These are phyloP conservation scores for Charaxes varanes DNA, from an alignment of 1,140 invertebrate species.

Conservation along the genomic window DNA sequence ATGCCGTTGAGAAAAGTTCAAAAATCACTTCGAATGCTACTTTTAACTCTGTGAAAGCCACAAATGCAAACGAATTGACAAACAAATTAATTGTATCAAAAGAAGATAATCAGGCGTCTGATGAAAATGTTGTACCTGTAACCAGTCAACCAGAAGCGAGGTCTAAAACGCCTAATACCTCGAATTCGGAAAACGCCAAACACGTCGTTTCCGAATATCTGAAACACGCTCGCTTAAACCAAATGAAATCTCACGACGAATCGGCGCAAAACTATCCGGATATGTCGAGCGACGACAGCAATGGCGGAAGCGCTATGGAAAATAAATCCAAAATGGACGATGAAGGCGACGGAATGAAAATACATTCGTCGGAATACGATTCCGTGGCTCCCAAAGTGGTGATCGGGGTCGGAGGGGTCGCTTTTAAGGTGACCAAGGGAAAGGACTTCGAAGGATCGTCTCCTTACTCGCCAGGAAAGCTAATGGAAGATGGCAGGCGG, in stretches of 20 bases:
- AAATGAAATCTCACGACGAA: slow-evolving; percentile 63
- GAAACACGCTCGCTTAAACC: slow-evolving; percentile 76
- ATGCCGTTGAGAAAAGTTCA: slow-evolving; percentile 15
- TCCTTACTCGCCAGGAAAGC: slow-evolving; percentile 62
- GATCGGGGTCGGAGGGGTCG: slow-evolving; percentile 68
- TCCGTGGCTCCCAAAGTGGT: slow-evolving; percentile 69
- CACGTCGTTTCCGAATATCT: slow-evolving; percentile 77
- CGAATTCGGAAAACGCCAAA: slow-evolving; percentile 74
- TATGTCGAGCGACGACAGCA: slow-evolving; percentile 43
- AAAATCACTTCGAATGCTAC: slow-evolving; percentile 10
- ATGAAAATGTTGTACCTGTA: no score
- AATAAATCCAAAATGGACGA: slow-evolving; percentile 47
- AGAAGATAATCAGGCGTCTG: slow-evolving; percentile 11
- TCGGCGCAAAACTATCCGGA: slow-evolving; percentile 37
- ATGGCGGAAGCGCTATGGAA: slow-evolving; percentile 38
- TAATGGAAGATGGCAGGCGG: slow-evolving; percentile 85
- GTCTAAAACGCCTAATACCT: slow-evolving; percentile 30
- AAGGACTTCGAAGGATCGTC: slow-evolving; percentile 59
- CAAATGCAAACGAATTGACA: slow-evolving; percentile 17
- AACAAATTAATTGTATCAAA: slow-evolving; percentile 1
- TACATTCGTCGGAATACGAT: slow-evolving; percentile 47
- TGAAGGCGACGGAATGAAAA: slow-evolving; percentile 43
- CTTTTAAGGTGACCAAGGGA: slow-evolving; percentile 65
- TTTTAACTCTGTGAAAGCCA: slow-evolving; percentile 6
- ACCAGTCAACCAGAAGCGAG: no score